Conservation (phyloP, 2,113 vertebrate genomes). For the Hippolais icterina region DNA sequence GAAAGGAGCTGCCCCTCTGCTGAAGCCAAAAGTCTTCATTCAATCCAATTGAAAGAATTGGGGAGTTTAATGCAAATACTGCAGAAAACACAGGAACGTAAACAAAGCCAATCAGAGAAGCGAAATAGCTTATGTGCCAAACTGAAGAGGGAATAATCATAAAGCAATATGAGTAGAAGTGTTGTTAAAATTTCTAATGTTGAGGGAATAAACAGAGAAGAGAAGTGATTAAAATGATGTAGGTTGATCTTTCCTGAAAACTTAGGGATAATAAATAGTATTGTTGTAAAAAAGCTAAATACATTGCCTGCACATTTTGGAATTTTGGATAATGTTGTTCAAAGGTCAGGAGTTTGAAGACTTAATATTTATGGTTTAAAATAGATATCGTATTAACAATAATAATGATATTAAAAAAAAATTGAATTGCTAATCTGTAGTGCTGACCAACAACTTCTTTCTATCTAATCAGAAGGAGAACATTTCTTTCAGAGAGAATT, state of each 20-base stretch:
- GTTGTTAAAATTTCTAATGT: neutral
- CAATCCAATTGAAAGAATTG: neutral
- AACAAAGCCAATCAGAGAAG: neutral
- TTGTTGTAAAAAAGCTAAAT: neutral
- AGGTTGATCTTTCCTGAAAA: neutral
- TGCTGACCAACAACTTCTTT: neutral
- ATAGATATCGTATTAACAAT: neutral
- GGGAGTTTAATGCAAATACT: neutral
- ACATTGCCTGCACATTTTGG: neutral
- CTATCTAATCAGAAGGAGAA: neutral
- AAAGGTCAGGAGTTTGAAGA: neutral
- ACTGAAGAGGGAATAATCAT: neutral
- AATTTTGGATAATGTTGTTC: neutral
- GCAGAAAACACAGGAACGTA: neutral
- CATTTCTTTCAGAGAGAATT: neutral
- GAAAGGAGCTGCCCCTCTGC: neutral
- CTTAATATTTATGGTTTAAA: neutral
- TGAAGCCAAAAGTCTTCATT: neutral
- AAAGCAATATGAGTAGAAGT: neutral
- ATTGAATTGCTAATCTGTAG: neutral
- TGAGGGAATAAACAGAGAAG: neutral
- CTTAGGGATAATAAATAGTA: neutral
- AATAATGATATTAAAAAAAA: neutral
- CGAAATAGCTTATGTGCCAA: neutral
- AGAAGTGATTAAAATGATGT: neutral